Evolutionary conservation across 2,797 vertebrate genomes (phyloP).

Genomic region (Eulemur coronatus): DNA sequence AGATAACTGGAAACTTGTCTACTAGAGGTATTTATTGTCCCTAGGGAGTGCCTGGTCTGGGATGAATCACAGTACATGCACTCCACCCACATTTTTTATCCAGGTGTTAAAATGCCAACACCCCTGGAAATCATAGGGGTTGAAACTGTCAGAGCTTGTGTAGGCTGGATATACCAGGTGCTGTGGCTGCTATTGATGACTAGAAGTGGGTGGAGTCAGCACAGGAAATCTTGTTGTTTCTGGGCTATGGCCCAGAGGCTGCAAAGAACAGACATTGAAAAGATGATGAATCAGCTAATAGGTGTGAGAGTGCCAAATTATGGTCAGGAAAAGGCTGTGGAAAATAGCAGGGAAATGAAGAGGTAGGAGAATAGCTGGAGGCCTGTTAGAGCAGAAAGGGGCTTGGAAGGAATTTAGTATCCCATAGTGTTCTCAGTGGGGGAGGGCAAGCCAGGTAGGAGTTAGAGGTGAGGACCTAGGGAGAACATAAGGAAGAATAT

Average conservation of each 20-base stretch:
- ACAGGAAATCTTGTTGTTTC: neutral
- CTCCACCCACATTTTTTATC: slow-evolving; percentile 59
- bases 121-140: slow-evolving; percentile 36
- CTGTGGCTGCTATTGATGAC: slow-evolving; percentile 16
- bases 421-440: neutral
- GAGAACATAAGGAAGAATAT: neutral
- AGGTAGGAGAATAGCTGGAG: neutral
- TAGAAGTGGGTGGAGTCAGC: slow-evolving; percentile 38
- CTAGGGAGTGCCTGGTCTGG: slow-evolving; percentile 47
- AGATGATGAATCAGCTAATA: slow-evolving; percentile 37
- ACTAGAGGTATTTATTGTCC: slow-evolving; percentile 4
- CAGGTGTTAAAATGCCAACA: slow-evolving; percentile 69
- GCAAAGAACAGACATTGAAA: slow-evolving; percentile 2
- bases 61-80: neutral
- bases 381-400: neutral
- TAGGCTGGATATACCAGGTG: neutral
- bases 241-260: neutral
- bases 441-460: neutral
- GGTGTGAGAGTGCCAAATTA: neutral
- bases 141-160: slow-evolving; percentile 12
- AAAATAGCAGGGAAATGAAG: neutral
- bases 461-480: neutral
- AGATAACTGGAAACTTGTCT: slow-evolving; percentile 26
- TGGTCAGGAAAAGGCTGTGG: neutral
- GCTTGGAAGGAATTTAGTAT: neutral